Percentiles rank a stretch among this genome's conserved stretches.
phyloP scores from a whole-genome alignment of 2,797 vertebrate genomes.

The Enteromius trimaculatus region DNA sequence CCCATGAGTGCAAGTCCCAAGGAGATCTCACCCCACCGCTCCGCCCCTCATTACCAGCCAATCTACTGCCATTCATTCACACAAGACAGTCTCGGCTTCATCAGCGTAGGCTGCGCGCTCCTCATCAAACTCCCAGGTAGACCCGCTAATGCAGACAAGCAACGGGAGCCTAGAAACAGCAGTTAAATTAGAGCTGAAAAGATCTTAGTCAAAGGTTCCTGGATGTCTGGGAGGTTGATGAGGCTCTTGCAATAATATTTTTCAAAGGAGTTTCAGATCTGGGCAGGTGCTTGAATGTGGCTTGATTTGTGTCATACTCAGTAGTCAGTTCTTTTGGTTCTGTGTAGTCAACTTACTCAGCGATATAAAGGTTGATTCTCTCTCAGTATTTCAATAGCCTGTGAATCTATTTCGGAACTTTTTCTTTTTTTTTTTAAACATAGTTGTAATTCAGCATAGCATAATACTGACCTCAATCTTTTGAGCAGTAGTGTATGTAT shows the following conservation, averaged over 20 bases:
- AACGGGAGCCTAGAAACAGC: constrained; percentile 34
- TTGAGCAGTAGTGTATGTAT: not conserved
- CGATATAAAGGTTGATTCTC: not conserved
- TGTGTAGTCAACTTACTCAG: constrained; percentile 8
- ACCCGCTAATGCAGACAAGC: constrained; percentile 17
- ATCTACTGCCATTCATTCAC: constrained; percentile 20
- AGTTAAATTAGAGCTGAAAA: constrained; percentile 31
- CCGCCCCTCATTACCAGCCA: constrained; percentile 23
- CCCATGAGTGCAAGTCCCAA: constrained; percentile 18
- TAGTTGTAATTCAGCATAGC: not conserved
- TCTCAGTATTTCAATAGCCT: constrained; percentile 2
- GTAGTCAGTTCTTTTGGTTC: not conserved
- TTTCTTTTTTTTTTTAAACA: not conserved
- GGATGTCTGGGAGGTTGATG: constrained; percentile 28
- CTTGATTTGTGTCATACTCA: constrained; percentile 38
- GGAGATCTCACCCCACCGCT: not conserved
- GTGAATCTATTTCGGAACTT: not conserved
- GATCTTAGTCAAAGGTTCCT: constrained; percentile 22
- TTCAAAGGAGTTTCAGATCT: constrained; percentile 32
- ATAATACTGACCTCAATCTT: not conserved
- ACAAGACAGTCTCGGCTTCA: constrained; percentile 1
- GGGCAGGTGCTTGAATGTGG: constrained; percentile 9
- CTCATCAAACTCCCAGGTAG: constrained; percentile 36
- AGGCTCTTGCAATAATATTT: constrained; percentile 22
- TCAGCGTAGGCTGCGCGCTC: constrained; percentile 12